Evolutionary conservation across 2,797 vertebrate genomes (phyloP).

Genomic region (Moxostoma hubbsi): DNA sequence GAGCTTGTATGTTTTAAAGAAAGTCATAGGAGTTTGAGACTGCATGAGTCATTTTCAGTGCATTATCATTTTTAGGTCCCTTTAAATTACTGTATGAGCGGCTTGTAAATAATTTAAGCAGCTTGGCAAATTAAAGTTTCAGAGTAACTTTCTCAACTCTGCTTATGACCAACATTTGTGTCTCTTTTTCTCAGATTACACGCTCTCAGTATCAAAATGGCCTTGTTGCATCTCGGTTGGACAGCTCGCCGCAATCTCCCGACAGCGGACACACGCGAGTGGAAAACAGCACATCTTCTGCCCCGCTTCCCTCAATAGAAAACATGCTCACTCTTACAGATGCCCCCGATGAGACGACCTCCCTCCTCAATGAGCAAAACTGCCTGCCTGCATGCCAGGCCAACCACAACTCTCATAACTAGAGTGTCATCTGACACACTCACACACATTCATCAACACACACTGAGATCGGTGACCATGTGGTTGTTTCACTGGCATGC

Average conservation of each 20-base stretch:
- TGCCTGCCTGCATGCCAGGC: constrained; percentile 68
- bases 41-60: too few species aligned
- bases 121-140: too few species aligned
- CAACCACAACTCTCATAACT: constrained; percentile 78
- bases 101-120: too few species aligned
- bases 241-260: constrained; percentile 88
- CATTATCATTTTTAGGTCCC: too few species aligned
- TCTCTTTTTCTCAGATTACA: constrained; percentile 77
- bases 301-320: constrained; percentile 41
- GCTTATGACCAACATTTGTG: background rate
- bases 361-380: constrained; percentile 89
- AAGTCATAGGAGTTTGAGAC: too few species aligned
- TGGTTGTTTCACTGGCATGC: background rate
- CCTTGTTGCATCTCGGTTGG: constrained; percentile 85
- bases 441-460: constrained; percentile 52
- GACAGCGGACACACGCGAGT: constrained; percentile 74
- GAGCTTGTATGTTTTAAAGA: too few species aligned
- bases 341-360: constrained; percentile 83
- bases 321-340: constrained; percentile 41
- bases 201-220: constrained; percentile 93
- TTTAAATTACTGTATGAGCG: too few species aligned
- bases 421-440: constrained; percentile 82
- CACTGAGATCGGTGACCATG: constrained; percentile 33
- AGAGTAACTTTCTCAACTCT: too few species aligned
- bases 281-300: constrained; percentile 5